Base-by-base conservation (phyloP, 2,888 invertebrate species). In the Noctuana brunneofusca region DNA sequence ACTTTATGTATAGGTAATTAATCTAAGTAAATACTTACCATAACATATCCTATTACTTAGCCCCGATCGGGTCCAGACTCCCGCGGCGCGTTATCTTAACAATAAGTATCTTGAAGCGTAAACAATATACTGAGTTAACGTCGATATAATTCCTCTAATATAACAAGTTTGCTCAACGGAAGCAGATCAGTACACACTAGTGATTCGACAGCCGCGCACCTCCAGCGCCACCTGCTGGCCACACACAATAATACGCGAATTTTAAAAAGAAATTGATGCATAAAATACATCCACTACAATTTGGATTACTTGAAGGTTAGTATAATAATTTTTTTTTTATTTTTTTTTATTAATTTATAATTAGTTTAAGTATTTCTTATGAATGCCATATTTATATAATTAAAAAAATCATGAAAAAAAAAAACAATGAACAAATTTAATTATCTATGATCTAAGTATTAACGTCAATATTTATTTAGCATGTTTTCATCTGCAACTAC, bases 91-190 rank as follows among this genome's bases (percentile, higher is more conserved):
- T 41, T 41, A 41, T 41, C 41, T 18, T 16, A 41, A 18, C 16
- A 41, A 41, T 38, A 38, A 38, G 6, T 3, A 27, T 14, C 6
- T 11, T 16, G 14, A 38, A 38, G 14, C 38, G 16, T 41, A 41
- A 41, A 41, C 41, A 41, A 41, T 41, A 41, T 41, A 18, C 9
- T 18, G 41, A 9, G 16, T 18, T 41, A 41, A 41, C 41, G 5
- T 6, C 16, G 41, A 41, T 41, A 41, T 41, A 41, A 41, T 41
- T 41, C 16, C 41, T 41, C 41, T 41, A 4, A 41, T 41, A 41
- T 41, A 41, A 41, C 18, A 9, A 18, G 41, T 41, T 41, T 5
- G 41, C 41, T 9, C 41, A 41, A 41, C 41, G 41, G 41, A 16
- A 41, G 41, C 41, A 16, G 8, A 16, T 9, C 41, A 41, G 41